These are phyloP conservation scores for Buteo buteo DNA, from an alignment of 2,113 vertebrate species.

Conservation along the genomic window DNA sequence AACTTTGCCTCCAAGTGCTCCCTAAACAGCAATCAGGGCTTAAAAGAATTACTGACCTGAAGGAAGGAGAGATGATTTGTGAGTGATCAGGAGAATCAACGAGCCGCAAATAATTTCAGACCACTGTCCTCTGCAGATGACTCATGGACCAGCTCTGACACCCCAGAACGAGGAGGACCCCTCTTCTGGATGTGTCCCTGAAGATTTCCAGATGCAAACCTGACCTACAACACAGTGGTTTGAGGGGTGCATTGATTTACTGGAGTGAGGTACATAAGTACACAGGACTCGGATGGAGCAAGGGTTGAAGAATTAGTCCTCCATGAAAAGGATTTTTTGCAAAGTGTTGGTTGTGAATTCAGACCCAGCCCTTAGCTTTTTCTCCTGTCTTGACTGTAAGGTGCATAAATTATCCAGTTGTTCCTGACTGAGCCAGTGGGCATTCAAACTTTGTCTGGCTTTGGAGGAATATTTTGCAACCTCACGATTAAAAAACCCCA, in stretches of 20 bases:
- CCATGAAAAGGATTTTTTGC: background rate
- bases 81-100: background rate
- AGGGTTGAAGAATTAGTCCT: background rate
- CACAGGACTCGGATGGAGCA: accelerated
- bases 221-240: background rate
- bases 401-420: background rate
- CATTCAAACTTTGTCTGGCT: background rate
- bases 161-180: background rate
- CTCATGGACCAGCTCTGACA: background rate
- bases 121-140: background rate
- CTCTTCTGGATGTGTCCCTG: background rate
- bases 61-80: background rate
- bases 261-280: background rate
- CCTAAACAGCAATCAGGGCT: background rate
- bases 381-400: background rate
- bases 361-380: background rate
- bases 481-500: accelerated
- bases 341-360: background rate
- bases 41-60: background rate
- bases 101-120: background rate
- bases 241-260: background rate
- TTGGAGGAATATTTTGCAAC: background rate
- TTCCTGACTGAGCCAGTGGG: background rate
- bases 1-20: background rate
- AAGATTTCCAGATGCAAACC: background rate